A percentile compares a stretch with the other conserved stretches of the same genome.
These are phyloP conservation scores for Grammomys dolichurus DNA, from an alignment of 2,113 vertebrate species.

Conservation along the genomic window DNA sequence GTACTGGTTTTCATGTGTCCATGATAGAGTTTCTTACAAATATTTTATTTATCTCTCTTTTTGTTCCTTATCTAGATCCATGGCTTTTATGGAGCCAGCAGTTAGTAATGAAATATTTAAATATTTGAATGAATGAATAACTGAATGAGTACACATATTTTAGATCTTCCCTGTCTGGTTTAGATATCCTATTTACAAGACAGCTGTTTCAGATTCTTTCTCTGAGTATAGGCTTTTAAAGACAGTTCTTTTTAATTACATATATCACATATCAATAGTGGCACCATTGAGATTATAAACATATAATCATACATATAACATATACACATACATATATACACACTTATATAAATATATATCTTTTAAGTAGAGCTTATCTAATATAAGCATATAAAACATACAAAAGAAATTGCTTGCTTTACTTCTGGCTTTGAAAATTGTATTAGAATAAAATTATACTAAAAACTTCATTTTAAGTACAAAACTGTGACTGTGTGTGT, in stretches of 20 bases:
- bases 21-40: not conserved
- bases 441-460: slow-evolving; percentile 47
- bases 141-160: not conserved
- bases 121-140: slow-evolving; percentile 46
- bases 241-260: not conserved
- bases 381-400: not conserved
- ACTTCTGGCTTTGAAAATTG: not conserved
- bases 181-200: not conserved
- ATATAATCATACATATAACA: not conserved
- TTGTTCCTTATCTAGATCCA: not conserved
- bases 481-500: not conserved
- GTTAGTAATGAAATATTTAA: slow-evolving; percentile 17
- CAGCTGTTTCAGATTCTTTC: slow-evolving; percentile 36
- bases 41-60: slow-evolving; percentile 22
- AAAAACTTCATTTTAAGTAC: not conserved
- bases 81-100: not conserved
- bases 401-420: not conserved
- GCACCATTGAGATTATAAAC: slow-evolving; percentile 19
- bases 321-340: no score
- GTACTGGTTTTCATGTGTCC: not conserved
- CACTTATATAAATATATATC: no score
- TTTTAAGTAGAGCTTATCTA: not conserved
- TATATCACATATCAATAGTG: not conserved
- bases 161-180: not conserved
- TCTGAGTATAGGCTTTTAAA: not conserved